phyloP scores from a whole-genome alignment of 2,113 vertebrate genomes.

The Podarcis muralis region DNA sequence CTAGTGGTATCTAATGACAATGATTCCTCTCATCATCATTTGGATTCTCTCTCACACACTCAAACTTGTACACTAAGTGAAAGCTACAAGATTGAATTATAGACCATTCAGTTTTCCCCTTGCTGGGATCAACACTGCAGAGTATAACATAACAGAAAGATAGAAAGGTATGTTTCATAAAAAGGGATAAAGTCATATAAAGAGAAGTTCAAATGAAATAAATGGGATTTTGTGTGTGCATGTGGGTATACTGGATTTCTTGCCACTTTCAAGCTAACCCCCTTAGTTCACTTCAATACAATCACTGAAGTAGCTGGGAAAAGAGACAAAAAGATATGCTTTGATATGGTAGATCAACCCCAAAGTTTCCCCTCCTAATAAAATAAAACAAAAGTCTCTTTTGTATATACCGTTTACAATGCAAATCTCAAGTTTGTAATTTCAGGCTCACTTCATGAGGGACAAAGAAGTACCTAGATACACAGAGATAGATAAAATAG shows the following conservation, averaged over 20 bases:
- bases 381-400: conserved; percentile 59
- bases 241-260: conserved; percentile 59
- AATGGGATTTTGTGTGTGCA: conserved; percentile 49
- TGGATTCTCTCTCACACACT: too few relatives aligned
- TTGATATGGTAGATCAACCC: conserved; percentile 82
- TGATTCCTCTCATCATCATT: too few relatives aligned
- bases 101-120: conserved; percentile 58
- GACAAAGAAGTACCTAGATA: conserved; percentile 75
- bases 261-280: conserved; percentile 78
- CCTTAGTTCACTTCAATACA: conserved; percentile 82
- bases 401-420: conserved; percentile 82
- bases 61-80: neutral
- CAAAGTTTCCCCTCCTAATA: conserved; percentile 71
- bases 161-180: conserved; percentile 45
- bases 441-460: conserved; percentile 69
- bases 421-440: conserved; percentile 80
- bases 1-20: too few relatives aligned
- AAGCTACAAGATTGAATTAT: conserved; percentile 39
- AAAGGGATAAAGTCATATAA: conserved; percentile 40
- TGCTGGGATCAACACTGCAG: conserved; percentile 43
- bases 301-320: conserved; percentile 80
- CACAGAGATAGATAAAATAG: conserved; percentile 60
- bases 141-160: conserved; percentile 54
- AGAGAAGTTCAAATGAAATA: conserved; percentile 72
- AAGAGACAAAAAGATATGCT: conserved; percentile 73